These are phyloP conservation scores for Ophioderma brevispina DNA, from an alignment of 35 echinoderm and acorn worm genomes.

Conservation along the genomic window DNA sequence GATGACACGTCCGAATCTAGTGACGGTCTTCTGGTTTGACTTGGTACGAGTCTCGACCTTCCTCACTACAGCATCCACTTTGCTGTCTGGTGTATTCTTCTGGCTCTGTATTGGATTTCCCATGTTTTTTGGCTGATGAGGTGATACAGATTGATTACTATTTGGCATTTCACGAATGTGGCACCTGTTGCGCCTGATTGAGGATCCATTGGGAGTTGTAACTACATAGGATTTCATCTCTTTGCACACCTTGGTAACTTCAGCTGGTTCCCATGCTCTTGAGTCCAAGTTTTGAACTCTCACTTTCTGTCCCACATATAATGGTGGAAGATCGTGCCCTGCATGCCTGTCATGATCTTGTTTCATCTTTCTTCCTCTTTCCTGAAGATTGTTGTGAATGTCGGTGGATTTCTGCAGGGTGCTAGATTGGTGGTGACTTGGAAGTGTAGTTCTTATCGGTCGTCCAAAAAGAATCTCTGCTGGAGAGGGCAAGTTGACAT, in stretches of 20 bases:
- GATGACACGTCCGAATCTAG: too few relatives aligned
- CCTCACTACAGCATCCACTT: too few relatives aligned
- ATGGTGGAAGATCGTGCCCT: not conserved
- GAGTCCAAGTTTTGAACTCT: conserved; percentile 1
- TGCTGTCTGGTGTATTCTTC: too few relatives aligned
- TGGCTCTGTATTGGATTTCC: too few relatives aligned
- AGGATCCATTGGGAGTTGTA: conserved; percentile 41
- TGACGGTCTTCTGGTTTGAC: too few relatives aligned
- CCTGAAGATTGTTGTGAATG: not conserved
- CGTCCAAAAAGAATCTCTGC: conserved; percentile 52
- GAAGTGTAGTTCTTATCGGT: conserved; percentile 41
- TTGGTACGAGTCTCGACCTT: too few relatives aligned
- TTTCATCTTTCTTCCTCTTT: conserved; percentile 37
- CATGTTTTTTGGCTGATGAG: too few relatives aligned
- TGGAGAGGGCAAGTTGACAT: conserved; percentile 41
- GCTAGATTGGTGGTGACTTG: conserved; percentile 33
- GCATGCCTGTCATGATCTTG: conserved; percentile 23
- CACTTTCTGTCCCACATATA: conserved; percentile 38
- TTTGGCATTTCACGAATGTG: conserved; percentile 20
- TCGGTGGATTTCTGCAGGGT: not conserved
- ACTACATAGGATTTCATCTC: conserved; percentile 50
- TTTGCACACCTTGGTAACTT: conserved; percentile 18
- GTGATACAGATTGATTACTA: too few relatives aligned
- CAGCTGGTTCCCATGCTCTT: conserved; percentile 40
- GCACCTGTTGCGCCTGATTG: conserved; percentile 34